A percentile compares a stretch with the other conserved stretches of the same genome.
Evolutionary conservation across 2,888 invertebrate species (phyloP).

Genomic region (Candidula unifasciata): DNA sequence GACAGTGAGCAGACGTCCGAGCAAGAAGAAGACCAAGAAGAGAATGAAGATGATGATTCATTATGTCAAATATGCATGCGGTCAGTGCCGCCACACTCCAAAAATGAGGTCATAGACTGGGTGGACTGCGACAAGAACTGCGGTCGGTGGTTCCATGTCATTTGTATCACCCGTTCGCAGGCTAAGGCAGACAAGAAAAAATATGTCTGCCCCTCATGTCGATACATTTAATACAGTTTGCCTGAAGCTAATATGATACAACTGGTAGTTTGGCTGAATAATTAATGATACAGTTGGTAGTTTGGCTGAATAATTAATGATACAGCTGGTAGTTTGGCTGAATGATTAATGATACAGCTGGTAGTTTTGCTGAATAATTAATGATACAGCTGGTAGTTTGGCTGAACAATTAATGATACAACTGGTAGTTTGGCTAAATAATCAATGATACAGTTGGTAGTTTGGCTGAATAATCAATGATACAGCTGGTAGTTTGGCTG

Average conservation of each 20-base stretch:
- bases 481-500: too few relatives aligned
- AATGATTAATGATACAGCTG: too few relatives aligned
- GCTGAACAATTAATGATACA: too few relatives aligned
- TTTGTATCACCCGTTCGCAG: constrained; percentile 40
- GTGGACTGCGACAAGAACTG: constrained; percentile 50
- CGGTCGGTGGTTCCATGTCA: constrained; percentile 51
- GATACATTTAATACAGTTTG: constrained; percentile 11
- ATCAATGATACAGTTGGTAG: too few relatives aligned
- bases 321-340: too few relatives aligned
- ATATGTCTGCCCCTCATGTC: constrained; percentile 48
- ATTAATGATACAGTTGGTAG: too few relatives aligned
- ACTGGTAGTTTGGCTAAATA: too few relatives aligned
- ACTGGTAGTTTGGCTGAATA: too few relatives aligned
- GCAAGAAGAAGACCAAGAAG: constrained; percentile 21
- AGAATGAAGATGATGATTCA: constrained; percentile 43
- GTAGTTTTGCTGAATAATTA: too few relatives aligned
- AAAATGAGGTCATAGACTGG: constrained; percentile 46
- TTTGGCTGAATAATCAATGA: too few relatives aligned
- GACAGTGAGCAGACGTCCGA: background rate
- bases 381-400: too few relatives aligned
- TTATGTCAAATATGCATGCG: constrained; percentile 50
- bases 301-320: too few relatives aligned
- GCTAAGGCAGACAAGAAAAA: constrained; percentile 27
- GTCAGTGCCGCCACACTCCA: constrained; percentile 44
- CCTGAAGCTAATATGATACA: background rate